These are phyloP conservation scores for Oscheius sp. DNA, from an alignment of 2,888 invertebrate species.

Conservation along the genomic window DNA sequence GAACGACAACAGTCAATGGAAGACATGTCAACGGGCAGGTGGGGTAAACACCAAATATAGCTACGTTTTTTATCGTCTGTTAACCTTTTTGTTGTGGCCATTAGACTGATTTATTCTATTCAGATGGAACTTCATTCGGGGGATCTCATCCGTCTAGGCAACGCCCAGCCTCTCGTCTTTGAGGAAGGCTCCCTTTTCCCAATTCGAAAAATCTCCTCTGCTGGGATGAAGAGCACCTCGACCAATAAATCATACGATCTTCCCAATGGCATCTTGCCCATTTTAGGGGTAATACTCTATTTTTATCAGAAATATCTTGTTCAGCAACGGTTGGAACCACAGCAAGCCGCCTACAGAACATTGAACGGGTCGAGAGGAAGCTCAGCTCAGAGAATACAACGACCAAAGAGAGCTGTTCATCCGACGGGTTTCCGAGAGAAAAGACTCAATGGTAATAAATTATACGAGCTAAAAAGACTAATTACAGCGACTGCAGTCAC, in stretches of 20 bases:
- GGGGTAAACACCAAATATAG: neutral
- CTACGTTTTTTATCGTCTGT: neutral
- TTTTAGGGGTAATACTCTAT: constrained; percentile 21
- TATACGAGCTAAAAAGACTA: neutral
- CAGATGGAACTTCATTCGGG: constrained; percentile 39
- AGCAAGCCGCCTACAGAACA: constrained; percentile 5
- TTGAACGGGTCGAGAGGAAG: constrained; percentile 16
- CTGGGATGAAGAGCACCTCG: neutral
- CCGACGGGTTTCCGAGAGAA: constrained; percentile 17
- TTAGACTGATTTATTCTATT: neutral
- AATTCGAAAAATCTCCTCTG: neutral
- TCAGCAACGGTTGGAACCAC: constrained; percentile 28
- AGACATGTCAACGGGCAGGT: constrained; percentile 50
- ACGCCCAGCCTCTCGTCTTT: constrained; percentile 38
- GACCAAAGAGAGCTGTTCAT: constrained; percentile 1
- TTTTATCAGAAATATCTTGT: neutral
- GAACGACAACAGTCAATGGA: constrained; percentile 55
- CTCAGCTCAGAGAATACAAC: neutral
- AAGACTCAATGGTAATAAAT: constrained; percentile 13
- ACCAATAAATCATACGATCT: neutral
- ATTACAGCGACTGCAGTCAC: constrained; percentile 19
- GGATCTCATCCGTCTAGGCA: constrained; percentile 48
- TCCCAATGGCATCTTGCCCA: constrained; percentile 17
- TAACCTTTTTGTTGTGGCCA: neutral
- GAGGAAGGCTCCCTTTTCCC: constrained; percentile 20